A percentile compares a stretch with the other conserved stretches of the same genome.
Evolutionary conservation across 2,113 vertebrate genomes (phyloP).

Genomic region (Eudorcas thomsonii): DNA sequence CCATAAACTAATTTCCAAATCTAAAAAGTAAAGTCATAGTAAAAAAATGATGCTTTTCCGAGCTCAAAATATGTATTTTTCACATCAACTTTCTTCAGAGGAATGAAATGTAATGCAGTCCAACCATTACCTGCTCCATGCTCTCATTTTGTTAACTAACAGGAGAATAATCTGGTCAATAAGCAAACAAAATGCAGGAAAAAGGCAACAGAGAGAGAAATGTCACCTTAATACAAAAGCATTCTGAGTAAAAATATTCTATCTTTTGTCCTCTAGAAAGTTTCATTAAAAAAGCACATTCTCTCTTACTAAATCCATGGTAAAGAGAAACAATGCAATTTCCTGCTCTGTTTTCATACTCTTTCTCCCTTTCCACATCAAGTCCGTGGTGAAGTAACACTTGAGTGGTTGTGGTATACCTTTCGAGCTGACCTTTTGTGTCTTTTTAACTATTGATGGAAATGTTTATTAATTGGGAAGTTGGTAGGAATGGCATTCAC

Average conservation of each 20-base stretch:
- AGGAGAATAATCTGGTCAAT: not conserved
- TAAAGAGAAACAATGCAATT: not conserved
- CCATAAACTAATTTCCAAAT: constrained; percentile 7
- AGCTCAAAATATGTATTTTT: not conserved
- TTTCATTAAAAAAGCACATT: not conserved
- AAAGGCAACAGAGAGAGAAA: not conserved
- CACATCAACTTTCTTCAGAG: not conserved
- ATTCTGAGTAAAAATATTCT: not conserved
- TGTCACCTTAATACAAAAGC: not conserved
- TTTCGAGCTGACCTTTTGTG: not conserved
- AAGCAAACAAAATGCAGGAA: not conserved
- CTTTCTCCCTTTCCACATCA: not conserved
- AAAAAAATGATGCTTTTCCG: not conserved
- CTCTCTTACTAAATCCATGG: not conserved
- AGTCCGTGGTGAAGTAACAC: not conserved
- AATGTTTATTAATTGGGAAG: not conserved
- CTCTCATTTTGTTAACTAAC: not conserved
- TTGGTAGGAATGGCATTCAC: not conserved
- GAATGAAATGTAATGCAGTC: not conserved
- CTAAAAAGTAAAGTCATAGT: not conserved
- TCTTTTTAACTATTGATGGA: not conserved
- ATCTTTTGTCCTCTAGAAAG: not conserved
- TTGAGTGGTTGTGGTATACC: not conserved
- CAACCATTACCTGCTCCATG: not conserved
- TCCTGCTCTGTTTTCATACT: not conserved